Base-by-base conservation (phyloP, 2,797 vertebrate genomes). In the Muraenolepis orangiensis region DNA sequence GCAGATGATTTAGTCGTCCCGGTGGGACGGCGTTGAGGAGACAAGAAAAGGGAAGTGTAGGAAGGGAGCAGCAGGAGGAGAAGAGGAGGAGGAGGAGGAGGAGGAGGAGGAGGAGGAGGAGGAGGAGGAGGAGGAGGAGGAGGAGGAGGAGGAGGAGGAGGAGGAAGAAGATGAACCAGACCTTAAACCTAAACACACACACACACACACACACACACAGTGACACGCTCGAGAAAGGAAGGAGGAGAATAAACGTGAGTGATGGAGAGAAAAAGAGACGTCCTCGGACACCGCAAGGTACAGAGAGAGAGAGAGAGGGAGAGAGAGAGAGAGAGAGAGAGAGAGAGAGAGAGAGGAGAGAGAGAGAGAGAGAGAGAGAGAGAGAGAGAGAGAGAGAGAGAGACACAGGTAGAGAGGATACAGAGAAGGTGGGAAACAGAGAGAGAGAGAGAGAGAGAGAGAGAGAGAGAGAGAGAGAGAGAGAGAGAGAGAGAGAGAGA, bases 1-100 rank as follows among this genome's bases (percentile, higher is more conserved):
- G 29, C 51, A 74, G 32, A 71, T 80, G 77, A 75, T 78, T 80
- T 76, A 74, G 78, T 73, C 71, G 72, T 82, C 79, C 73, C 67
- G 76, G 74, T 77, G 73, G 72, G 30, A 57, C 5, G 61, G 7
- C 20, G 72, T 57, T 23, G 73, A 66, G 72, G 74, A 70, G 68
- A 61, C 34, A 72, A 84, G 70, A 76, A 72, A 38, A 8, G 74
- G 74, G 71, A 80, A 71, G 70, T 72, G 79, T 77, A 23, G 77
- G 72, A 71, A 72, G n/a, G 29, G 4, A 34, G 34, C 36, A 30
- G 31, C 72, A 23, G 51, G 16, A 74, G 34, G 31, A 34, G 2
- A 32, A 42, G 36, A 30, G 67, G 29, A 40, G 2, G 29, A 13
- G 26, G 2, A 69, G 32, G 32, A 51, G n/a, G 51, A 57, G n/a